These are phyloP conservation scores for Danio jaintianensis DNA, from an alignment of 2,797 vertebrate species.

Conservation along the genomic window DNA sequence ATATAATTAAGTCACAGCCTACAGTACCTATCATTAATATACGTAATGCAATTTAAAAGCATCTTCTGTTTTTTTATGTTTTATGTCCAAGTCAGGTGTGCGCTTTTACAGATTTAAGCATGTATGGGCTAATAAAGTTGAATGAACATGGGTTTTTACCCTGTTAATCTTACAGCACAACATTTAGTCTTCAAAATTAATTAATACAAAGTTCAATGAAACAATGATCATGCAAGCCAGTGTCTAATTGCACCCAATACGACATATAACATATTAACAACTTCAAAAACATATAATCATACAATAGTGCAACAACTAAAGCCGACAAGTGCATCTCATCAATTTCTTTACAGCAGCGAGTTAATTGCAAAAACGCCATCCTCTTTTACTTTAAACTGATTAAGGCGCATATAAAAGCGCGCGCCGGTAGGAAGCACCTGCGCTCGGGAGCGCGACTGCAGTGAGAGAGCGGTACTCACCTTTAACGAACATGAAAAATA, in stretches of 20 bases:
- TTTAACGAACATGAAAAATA: conserved; percentile 20
- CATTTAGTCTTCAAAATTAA: background rate
- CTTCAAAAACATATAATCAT: background rate
- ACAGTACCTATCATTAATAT: background rate
- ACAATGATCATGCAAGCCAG: background rate
- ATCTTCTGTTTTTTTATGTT: background rate
- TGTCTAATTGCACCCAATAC: background rate
- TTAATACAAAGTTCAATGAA: background rate
- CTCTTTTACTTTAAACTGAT: background rate
- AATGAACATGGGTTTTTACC: background rate
- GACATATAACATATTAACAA: background rate
- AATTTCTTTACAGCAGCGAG: background rate
- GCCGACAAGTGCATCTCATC: background rate
- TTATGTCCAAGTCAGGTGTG: background rate
- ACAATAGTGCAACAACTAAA: background rate
- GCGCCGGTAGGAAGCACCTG: background rate
- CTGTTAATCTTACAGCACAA: background rate
- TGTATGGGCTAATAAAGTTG: background rate
- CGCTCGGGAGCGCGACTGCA: background rate
- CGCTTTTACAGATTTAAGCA: background rate
- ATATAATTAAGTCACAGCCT: background rate
- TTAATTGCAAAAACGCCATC: background rate
- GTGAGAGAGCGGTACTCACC: conserved; percentile 30
- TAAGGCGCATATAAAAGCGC: background rate
- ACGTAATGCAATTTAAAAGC: background rate